Percentiles rank a stretch among this genome's conserved stretches.
Evolutionary conservation across 2,113 vertebrate genomes (phyloP).

Genomic region (Eublepharis macularius): DNA sequence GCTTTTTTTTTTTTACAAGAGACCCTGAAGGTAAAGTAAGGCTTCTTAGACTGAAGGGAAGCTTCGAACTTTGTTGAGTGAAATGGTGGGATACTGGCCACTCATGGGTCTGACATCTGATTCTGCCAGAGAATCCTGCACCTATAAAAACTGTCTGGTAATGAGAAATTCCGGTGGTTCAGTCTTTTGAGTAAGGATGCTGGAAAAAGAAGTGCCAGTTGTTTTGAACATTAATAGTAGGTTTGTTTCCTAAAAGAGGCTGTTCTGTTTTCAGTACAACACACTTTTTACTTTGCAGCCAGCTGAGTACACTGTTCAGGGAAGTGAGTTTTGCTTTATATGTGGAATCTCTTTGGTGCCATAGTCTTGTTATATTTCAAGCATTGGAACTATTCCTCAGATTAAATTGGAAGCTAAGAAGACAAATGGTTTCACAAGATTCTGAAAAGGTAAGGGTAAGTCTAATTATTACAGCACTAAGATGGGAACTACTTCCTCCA

Average conservation of each 20-base stretch:
- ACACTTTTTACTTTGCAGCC: not conserved
- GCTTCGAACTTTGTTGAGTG: too few relatives aligned
- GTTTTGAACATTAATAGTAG: not conserved
- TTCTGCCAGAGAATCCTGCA: not conserved
- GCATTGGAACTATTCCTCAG: not conserved
- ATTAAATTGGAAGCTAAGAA: conserved; percentile 20
- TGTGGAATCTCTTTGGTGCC: not conserved
- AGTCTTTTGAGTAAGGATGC: not conserved
- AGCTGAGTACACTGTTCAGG: not conserved
- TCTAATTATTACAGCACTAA: not conserved
- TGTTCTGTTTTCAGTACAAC: not conserved
- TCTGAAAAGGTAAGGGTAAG: not conserved
- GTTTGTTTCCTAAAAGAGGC: not conserved
- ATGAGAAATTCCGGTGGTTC: not conserved
- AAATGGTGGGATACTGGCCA: too few relatives aligned
- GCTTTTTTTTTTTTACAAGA: too few relatives aligned
- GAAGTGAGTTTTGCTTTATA: not conserved
- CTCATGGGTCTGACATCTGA: not conserved
- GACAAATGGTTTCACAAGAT: not conserved
- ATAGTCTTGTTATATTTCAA: not conserved
- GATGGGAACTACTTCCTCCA: not conserved
- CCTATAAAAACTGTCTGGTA: not conserved
- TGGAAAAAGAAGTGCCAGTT: not conserved
- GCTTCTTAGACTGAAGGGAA: too few relatives aligned
- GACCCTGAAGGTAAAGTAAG: too few relatives aligned